Conservation (phyloP, 2,797 vertebrate species). For the Artibeus jamaicensis region DNA sequence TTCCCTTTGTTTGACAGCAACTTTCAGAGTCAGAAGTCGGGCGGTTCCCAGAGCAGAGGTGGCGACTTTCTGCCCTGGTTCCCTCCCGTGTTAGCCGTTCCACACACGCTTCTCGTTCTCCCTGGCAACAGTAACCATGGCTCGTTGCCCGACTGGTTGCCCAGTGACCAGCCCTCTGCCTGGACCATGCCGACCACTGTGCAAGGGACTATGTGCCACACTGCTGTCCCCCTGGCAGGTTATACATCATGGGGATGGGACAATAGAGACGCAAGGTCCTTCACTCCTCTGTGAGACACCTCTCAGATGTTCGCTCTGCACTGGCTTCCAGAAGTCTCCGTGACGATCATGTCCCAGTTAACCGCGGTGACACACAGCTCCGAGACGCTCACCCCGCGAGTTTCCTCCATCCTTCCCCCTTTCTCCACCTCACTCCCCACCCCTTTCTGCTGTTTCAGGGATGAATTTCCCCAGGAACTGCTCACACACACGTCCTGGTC, state of each 20-base stretch:
- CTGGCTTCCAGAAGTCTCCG: not conserved
- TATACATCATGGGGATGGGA: not conserved
- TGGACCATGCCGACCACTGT: not conserved
- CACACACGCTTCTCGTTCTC: not conserved
- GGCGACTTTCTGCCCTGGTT: not conserved
- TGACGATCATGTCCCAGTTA: not conserved
- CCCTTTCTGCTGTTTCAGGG: not conserved
- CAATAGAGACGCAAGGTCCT: not conserved
- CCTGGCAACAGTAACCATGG: not conserved
- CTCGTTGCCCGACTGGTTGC: no score
- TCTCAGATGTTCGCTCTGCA: no score
- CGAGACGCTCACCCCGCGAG: rapidly evolving
- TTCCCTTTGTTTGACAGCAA: not conserved
- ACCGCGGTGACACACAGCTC: rapidly evolving
- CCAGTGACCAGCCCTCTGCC: not conserved
- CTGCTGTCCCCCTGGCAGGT: not conserved
- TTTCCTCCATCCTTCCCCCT: not conserved
- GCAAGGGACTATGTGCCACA: rapidly evolving
- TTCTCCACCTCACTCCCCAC: rapidly evolving
- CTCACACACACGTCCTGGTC: no score
- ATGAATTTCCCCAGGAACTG: no score
- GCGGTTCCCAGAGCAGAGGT: not conserved
- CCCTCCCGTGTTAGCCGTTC: not conserved
- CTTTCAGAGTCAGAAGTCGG: not conserved
- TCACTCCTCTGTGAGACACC: not conserved